Base-by-base conservation (phyloP, 2,888 invertebrate species). In the Hecatera dysodea region DNA sequence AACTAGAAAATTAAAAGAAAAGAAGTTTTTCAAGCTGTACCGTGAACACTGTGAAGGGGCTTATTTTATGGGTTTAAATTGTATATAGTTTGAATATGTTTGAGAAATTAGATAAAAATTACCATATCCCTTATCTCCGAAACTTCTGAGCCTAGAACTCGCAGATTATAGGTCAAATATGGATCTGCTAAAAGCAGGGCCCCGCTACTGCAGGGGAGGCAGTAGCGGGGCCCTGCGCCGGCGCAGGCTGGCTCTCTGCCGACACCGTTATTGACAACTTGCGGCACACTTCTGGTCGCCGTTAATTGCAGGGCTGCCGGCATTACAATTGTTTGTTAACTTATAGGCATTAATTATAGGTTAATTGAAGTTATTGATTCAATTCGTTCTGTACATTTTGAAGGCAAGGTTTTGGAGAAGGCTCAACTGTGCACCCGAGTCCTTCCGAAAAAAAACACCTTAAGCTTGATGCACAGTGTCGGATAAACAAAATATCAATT, bases 201-300 rank as follows among this genome's bases (percentile, higher is more conserved):
- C n/a, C n/a, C n/a, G n/a, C n/a, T n/a, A n/a, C n/a, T 24, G 44
- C 19, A 27, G 7, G 7, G 33, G 74, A 24, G 44, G 42, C 4
- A 17, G 24, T 7, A 15, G 17, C 15, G 24, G 19, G 29, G 67
- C 72, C 75, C 73, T 75, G 84, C 56, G 57, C 59, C 36, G 29
- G 68, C 67, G 59, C 67, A n/a, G 44, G 63, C 62, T 64, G 22
- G 75, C 60, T 62, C 77, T 76, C 76, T 75, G 76, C 48, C 79
- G 65, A 57, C 78, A 80, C 85, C 85, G 85, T 86, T 85, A 85
- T 55, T 68, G 75, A 76, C 82, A 81, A 74, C 77, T 69, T 57
- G 62, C 65, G 84, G 77, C 84, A 85, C 78, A 82, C 86, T 83
- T 83, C 66, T 39, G 56, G 55, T 50, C 33, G 70, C 85, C 84